Base-by-base conservation (phyloP, 2,797 vertebrate genomes). In the Coranthus polyacanthus region DNA sequence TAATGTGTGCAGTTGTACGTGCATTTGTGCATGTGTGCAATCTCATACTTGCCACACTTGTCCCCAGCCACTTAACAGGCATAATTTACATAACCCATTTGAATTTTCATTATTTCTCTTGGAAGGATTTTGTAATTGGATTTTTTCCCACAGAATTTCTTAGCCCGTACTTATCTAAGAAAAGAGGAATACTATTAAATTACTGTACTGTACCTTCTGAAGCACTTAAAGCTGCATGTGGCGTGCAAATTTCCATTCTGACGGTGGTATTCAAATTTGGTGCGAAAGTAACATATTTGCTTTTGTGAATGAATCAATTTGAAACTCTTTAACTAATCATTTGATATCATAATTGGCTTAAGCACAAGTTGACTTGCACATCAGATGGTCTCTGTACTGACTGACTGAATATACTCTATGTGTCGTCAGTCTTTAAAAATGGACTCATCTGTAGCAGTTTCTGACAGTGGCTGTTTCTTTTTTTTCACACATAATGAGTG, bases 1-100 rank as follows among this genome's bases (percentile, higher is more conserved):
- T 37, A 20, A 13, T 16, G 10, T 41, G 45, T 47, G 49, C 56
- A 22, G 20, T 46, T 39, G 32, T 42, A 22, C 46, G 42, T 68
- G 43, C 17, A 1, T 43, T 7, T 44, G 29, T 68, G 34, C n/a
- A 2, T 18, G 51, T 53, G 52, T 44, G 39, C 71, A 57, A 38
- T 76, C 60, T 65, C 46, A 44, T 22, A 61, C 46, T 63, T 63
- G 47, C 55, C 44, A 78, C 65, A 65, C 56, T 84, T 74, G 70
- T 85, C 80, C 81, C 79, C 51, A 43, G 68, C 74, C 80, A 83
- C 75, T 83, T 84, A 81, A 66, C 75, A 77, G 58, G 45, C 71
- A 71, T 10, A 77, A 86, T 90, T 88, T 86, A 85, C 82, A 90
- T 86, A 86, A 86, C 38, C 75, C 77, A 88, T 88, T 85, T 79